Base-by-base conservation (phyloP, 2,113 vertebrate genomes). In the Nannospalax galili region DNA sequence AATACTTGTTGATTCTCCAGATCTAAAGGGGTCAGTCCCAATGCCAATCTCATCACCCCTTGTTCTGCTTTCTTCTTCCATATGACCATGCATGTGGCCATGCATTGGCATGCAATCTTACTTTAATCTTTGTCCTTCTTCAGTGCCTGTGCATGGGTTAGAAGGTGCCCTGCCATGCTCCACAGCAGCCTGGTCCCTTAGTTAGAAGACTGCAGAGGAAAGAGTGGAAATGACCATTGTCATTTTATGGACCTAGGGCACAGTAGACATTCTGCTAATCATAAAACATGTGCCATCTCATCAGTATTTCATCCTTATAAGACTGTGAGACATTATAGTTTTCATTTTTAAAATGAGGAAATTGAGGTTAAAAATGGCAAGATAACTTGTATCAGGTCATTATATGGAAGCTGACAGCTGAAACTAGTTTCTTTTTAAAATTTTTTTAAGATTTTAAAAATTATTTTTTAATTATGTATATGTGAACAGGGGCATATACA, bases 281-380 rank as follows among this genome's bases (percentile, higher is more conserved):
- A 32, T 40, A 45, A 32, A 81, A 5, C 22, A 52, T 65, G 48
- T 48, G 9, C 40, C 79, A 72, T 73, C 5, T 37, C 10, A 79
- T 35, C 9, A 11, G 74, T n/a, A 82, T 85, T 84, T 62, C n/a
- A 87, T 69, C 93, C 48, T 89, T 73, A 73, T 11, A 60, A 30
- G 90, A 85, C 12, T 69, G 56, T 40, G n/a, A 89, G 58, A 10
- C 62, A 45, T 75, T 69, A 79, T 12, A 42, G 69, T 30, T 91
- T 85, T 45, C 5, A 92, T n/a, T 92, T 95, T 58, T 48, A 77
- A 90, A 91, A 75, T 81, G 87, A 77, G 74, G 19, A 88, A 92
- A 90, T 10, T 16, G 40, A 92, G 12, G 16, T 62, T 92, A 72
- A 32, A 95, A 90, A 77, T 52, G 56, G 30, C 10, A 85, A 88